Conservation (phyloP, 1,140 invertebrate species). For the Archivesica marissinica region DNA sequence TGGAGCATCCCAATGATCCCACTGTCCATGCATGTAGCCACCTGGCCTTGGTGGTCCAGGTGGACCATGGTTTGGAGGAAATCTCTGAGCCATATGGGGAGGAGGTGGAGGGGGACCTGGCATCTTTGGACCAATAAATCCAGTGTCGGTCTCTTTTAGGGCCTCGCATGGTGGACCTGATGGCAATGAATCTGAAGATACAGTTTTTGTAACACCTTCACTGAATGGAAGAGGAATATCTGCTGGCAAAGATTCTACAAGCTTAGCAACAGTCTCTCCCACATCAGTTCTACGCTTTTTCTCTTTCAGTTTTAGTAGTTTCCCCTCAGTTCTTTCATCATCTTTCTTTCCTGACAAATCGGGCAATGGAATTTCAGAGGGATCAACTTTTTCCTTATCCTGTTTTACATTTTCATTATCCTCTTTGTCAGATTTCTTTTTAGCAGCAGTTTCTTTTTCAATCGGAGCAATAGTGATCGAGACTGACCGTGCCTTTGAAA, state of each 20-base stretch:
- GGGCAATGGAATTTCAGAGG: slow-evolving; percentile 69
- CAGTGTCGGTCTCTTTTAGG: slow-evolving; percentile 48
- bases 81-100: slow-evolving; percentile 33
- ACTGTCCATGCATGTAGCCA: slow-evolving; percentile 36
- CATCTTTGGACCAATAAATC: slow-evolving; percentile 60
- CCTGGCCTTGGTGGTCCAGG: slow-evolving; percentile 49
- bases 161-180: slow-evolving; percentile 48
- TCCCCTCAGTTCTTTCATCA: slow-evolving; percentile 63
- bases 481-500: slow-evolving; percentile 19
- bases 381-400: slow-evolving; percentile 56
- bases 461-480: not conserved
- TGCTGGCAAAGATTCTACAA: slow-evolving; percentile 49
- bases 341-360: slow-evolving; percentile 64
- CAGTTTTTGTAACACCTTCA: slow-evolving; percentile 53
- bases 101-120: slow-evolving; percentile 50
- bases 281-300: slow-evolving; percentile 63
- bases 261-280: slow-evolving; percentile 52
- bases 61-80: slow-evolving; percentile 51
- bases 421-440: slow-evolving; percentile 46
- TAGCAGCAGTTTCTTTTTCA: slow-evolving; percentile 23
- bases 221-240: slow-evolving; percentile 61
- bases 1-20: slow-evolving; percentile 51
- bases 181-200: slow-evolving; percentile 60
- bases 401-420: slow-evolving; percentile 19
- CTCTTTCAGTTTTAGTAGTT: slow-evolving; percentile 65